Base-by-base conservation (phyloP, 37 sponge, comb jelly and placozoan species). In the Axinella damicornis region DNA sequence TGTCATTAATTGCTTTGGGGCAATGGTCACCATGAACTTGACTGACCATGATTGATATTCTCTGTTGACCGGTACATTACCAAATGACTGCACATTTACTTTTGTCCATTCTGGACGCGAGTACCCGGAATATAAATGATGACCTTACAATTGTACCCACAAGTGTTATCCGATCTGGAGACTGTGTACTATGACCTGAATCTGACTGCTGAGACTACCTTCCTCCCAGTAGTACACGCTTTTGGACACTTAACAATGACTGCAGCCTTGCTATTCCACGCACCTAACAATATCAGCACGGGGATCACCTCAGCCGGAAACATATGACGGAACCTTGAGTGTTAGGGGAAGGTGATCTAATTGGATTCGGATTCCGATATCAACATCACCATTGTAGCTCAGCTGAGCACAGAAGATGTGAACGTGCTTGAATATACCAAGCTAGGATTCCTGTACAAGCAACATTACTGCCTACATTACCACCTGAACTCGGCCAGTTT, bases 351-450 rank as follows among this genome's bases (percentile, higher is more conserved):
- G 57, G 61, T 5, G 20, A 21, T 18, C 61, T 85, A 6, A 81
- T 73, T 73, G 97, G 94, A 32, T 38, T 83, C 89, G 0, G 70
- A 53, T 32, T 68, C 78, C 25, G 52, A 72, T 65, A 85, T 87
- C 61, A 73, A 94, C 39, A 69, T 71, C 20, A 84, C 87, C 5
- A 63, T 88, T 19, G 46, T 83, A 24, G 60, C 88, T 21, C 27
- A 71, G 27, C 87, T 93, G 19, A 69, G 64, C 27, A 76, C 65
- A 4, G 22, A 40, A 56, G 94, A 96, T 80, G 33, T 88, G 18
- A 89, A 96, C 53, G 80, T 80, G 55, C 63, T 96, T 65, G 94
- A 96, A 83, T 82, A 24, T 92, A 95, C 64, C 95, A 95, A 77
- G 70, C 54, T 65, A 84, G 58, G 15, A 74, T 82, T 38, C 69